phyloP scores from a whole-genome alignment of 2,113 vertebrate genomes.

The Beaufortia kweichowensis region DNA sequence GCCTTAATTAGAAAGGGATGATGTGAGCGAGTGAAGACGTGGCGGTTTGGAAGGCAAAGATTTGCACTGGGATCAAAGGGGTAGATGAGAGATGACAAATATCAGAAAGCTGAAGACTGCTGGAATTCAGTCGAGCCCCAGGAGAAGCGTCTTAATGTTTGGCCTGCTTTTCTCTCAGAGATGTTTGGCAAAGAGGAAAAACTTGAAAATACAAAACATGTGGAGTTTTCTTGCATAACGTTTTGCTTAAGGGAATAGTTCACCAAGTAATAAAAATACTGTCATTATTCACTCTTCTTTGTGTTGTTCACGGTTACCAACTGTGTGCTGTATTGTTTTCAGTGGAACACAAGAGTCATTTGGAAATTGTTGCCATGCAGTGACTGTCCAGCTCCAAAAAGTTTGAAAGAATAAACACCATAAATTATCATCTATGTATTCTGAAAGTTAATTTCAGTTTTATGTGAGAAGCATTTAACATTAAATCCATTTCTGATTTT shows the following conservation, averaged over 20 bases:
- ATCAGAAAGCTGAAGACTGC: slow-evolving; percentile 52
- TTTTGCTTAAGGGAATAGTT: slow-evolving; percentile 10
- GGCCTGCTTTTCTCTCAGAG: not conserved
- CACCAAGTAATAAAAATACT: slow-evolving; percentile 23
- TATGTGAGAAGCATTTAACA: no score
- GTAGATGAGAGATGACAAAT: slow-evolving; percentile 72
- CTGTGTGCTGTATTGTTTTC: no score
- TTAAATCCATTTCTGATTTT: no score
- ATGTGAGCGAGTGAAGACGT: slow-evolving; percentile 71
- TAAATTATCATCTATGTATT: no score
- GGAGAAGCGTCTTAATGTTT: slow-evolving; percentile 31
- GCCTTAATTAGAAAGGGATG: slow-evolving; percentile 78
- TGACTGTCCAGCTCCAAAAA: no score
- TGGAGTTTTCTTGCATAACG: slow-evolving; percentile 30
- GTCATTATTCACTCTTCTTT: not conserved
- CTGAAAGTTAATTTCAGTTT: no score
- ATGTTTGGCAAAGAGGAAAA: slow-evolving; percentile 20
- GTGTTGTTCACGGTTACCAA: no score
- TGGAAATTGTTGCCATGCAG: no score
- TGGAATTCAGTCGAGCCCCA: slow-evolving; percentile 54
- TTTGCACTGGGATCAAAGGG: slow-evolving; percentile 74
- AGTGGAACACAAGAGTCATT: no score
- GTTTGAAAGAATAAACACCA: no score
- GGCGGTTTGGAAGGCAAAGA: slow-evolving; percentile 70
- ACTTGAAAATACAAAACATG: slow-evolving; percentile 46